Conservation (phyloP, 2,888 invertebrate species). For the Mesoligia furuncula region DNA sequence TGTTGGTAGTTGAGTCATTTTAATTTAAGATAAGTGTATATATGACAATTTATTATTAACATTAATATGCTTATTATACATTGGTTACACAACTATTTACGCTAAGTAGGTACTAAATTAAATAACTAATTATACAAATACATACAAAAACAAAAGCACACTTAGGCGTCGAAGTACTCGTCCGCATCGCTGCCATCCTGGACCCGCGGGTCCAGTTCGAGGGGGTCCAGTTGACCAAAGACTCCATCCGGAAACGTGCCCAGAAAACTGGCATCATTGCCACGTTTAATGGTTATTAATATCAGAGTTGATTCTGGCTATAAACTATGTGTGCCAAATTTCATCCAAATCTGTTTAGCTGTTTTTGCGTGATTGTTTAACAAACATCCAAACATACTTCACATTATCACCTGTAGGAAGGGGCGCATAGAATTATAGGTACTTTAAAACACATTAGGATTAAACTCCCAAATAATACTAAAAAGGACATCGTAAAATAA, state of each 20-base stretch:
- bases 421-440: neutral
- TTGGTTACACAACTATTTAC: no score
- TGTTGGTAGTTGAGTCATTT: neutral
- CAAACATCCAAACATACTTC: neutral
- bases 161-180: no score
- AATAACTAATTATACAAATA: no score
- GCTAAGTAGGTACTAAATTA: neutral
- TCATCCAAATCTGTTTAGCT: neutral
- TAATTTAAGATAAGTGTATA: neutral
- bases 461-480: slow-evolving; percentile 15
- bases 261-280: no score
- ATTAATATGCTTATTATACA: neutral
- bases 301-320: neutral
- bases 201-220: no score
- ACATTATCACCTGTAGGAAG: neutral
- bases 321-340: neutral
- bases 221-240: no score
- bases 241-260: no score
- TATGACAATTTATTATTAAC: neutral
- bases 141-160: neutral
- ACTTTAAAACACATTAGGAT: slow-evolving; percentile 23
- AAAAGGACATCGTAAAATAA: slow-evolving; percentile 6
- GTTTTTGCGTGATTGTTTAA: neutral
- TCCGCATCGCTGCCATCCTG: no score
- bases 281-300: no score